These are phyloP conservation scores for Potamarius usumacintae DNA, from an alignment of 2,113 vertebrate species.

Conservation along the genomic window DNA sequence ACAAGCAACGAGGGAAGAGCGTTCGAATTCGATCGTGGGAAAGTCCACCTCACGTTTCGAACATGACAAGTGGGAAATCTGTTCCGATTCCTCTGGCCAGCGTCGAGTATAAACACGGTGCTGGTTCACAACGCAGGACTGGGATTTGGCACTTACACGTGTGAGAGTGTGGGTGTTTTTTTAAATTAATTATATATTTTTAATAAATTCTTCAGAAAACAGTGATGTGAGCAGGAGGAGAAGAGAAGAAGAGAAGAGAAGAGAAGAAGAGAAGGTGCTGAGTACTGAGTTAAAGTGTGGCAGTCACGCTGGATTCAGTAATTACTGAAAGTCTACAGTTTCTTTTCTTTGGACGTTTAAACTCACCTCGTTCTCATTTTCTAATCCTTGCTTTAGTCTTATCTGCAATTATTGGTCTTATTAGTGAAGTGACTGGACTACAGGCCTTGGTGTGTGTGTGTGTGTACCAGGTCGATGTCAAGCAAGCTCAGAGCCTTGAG, in stretches of 20 bases:
- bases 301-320: constrained; percentile 4
- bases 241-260: neutral
- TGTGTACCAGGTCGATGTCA: constrained; percentile 25
- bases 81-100: constrained; percentile 29
- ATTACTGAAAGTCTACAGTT: constrained; percentile 54
- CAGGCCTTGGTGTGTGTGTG: constrained; percentile 4
- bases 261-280: neutral
- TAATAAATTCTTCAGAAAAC: neutral
- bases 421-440: constrained; percentile 34
- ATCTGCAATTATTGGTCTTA: constrained; percentile 46
- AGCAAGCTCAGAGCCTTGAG: constrained; percentile 2
- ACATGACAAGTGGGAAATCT: constrained; percentile 38
- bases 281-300: neutral
- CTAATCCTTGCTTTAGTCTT: constrained; percentile 30
- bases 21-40: constrained; percentile 48
- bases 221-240: neutral
- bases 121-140: neutral
- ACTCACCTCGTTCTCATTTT: constrained; percentile 11
- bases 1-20: constrained; percentile 24
- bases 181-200: neutral
- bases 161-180: neutral
- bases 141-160: neutral
- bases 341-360: constrained; percentile 65
- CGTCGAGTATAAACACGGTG: constrained; percentile 9
- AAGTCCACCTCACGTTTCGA: constrained; percentile 38